Evolutionary conservation across 2,888 invertebrate genomes (phyloP).

Genomic region (Ochlodes sylvanus): DNA sequence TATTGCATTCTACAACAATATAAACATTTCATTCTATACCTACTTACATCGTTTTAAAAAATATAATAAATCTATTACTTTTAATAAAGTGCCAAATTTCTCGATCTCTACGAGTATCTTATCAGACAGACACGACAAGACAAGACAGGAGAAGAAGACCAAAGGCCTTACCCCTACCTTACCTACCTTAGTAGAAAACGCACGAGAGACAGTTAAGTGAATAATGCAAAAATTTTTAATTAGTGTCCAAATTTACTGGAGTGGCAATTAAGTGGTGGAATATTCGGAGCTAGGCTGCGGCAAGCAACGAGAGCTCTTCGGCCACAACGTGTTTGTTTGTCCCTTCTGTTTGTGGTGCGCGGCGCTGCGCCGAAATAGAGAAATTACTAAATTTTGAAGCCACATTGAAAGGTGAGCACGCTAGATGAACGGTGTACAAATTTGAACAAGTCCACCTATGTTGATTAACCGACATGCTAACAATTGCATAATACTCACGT

Average conservation of each 20-base stretch:
- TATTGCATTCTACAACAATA: no score
- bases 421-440: slow-evolving; percentile 47
- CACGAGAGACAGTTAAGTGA: not conserved
- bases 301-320: slow-evolving; percentile 56
- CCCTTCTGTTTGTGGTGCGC: slow-evolving; percentile 64
- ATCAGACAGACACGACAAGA: no score
- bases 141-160: no score
- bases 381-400: slow-evolving; percentile 70
- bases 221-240: not conserved
- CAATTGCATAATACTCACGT: slow-evolving; percentile 25
- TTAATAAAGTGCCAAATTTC: no score
- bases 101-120: no score
- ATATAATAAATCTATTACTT: no score
- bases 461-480: slow-evolving; percentile 33
- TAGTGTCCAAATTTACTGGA: slow-evolving; percentile 25
- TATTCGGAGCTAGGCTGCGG: slow-evolving; percentile 32
- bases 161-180: no score
- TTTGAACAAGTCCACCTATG: slow-evolving; percentile 38
- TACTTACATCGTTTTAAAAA: no score
- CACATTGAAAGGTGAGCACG: slow-evolving; percentile 48
- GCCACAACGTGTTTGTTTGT: slow-evolving; percentile 67
- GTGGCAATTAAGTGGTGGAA: slow-evolving; percentile 29
- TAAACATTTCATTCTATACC: no score
- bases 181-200: not conserved
- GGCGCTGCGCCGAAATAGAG: slow-evolving; percentile 60